Percentiles rank a stretch among this genome's conserved stretches.
These are phyloP conservation scores for Zonotrichia leucophrys DNA, from an alignment of 2,113 vertebrate species.

Conservation along the genomic window DNA sequence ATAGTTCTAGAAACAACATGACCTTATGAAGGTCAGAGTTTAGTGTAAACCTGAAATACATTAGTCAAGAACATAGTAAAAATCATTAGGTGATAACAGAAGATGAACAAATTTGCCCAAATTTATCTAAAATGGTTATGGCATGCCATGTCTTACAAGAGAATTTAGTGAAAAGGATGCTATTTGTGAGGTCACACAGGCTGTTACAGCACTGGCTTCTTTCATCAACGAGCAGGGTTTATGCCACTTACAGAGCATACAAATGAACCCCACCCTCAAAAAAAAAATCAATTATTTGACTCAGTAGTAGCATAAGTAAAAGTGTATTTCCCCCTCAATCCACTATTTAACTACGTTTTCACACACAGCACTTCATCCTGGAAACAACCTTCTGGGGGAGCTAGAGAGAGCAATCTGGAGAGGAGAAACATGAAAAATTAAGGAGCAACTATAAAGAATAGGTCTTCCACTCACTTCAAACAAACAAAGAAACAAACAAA, in stretches of 20 bases:
- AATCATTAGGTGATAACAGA: neutral
- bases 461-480: neutral
- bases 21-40: neutral
- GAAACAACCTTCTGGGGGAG: accelerated
- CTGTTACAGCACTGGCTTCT: neutral
- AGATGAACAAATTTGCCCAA: neutral
- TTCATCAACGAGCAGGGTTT: neutral
- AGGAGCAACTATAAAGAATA: neutral
- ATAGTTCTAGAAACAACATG: neutral
- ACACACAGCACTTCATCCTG: neutral
- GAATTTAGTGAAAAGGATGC: neutral
- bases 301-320: neutral
- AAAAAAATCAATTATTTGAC: neutral
- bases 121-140: neutral
- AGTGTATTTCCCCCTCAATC: neutral
- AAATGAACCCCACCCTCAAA: neutral
- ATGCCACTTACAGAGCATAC: neutral
- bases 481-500: neutral
- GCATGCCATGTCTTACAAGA: neutral
- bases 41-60: neutral
- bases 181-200: neutral
- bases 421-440: neutral
- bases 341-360: neutral
- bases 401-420: neutral
- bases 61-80: neutral